Percentiles rank a stretch among this genome's conserved stretches.
Evolutionary conservation across 2,113 vertebrate genomes (phyloP).

Genomic region (Odocoileus virginianus): DNA sequence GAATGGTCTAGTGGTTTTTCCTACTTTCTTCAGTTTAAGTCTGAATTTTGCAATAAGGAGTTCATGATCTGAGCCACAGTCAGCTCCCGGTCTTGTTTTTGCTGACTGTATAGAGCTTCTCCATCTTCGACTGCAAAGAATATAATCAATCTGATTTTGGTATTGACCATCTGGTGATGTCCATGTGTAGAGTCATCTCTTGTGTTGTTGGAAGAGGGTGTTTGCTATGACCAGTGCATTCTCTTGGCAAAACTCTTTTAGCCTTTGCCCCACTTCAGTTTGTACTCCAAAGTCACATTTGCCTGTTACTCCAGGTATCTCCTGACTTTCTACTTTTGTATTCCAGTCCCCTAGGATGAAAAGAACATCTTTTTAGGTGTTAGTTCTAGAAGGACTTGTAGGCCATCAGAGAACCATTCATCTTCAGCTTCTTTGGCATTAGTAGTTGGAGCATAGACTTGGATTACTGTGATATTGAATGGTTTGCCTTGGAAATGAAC

Average conservation of each 20-base stretch:
- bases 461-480: neutral
- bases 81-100: neutral
- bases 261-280: neutral
- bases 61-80: neutral
- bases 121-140: neutral
- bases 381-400: neutral
- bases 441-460: neutral
- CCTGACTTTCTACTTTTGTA: neutral
- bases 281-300: neutral
- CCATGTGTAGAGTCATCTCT: fast-evolving
- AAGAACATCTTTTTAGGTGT: neutral
- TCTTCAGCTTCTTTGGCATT: neutral
- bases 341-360: neutral
- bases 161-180: neutral
- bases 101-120: neutral
- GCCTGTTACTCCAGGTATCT: neutral
- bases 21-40: neutral
- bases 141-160: neutral
- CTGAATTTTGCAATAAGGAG: neutral
- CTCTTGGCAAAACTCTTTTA: neutral
- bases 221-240: neutral
- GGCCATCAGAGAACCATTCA: neutral
- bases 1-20: neutral
- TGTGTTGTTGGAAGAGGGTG: neutral
- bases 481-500: neutral